phyloP scores from a whole-genome alignment of 2,797 vertebrate genomes.

The Gymnoscopelus microlampas region DNA sequence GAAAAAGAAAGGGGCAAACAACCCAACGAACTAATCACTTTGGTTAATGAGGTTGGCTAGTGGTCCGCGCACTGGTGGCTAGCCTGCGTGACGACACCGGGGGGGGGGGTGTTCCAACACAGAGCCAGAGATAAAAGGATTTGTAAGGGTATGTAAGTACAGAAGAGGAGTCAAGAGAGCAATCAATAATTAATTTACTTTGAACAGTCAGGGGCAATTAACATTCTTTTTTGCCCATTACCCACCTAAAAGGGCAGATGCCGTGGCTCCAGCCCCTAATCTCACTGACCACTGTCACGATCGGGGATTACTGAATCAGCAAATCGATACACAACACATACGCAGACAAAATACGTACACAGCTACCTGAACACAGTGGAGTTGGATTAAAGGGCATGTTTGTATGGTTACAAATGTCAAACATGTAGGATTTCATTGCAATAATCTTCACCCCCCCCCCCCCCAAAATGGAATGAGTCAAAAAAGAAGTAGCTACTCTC shows the following conservation, averaged over 20 bases:
- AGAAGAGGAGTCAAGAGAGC: slow-evolving; percentile 78
- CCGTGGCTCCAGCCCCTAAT: slow-evolving; percentile 71
- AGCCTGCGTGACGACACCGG: slow-evolving; percentile 69
- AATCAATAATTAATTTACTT: slow-evolving; percentile 90
- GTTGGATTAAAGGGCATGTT: slow-evolving; percentile 64
- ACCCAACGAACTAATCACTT: slow-evolving; percentile 15
- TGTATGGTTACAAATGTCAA: slow-evolving; percentile 61
- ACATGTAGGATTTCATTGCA: slow-evolving; percentile 61
- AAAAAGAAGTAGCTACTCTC: background rate
- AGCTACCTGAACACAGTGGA: slow-evolving; percentile 47
- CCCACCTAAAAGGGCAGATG: slow-evolving; percentile 69
- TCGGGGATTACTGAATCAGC: slow-evolving; percentile 74
- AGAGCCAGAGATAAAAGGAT: slow-evolving; percentile 79
- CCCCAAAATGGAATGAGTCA: slow-evolving; percentile 4
- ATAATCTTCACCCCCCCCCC: slow-evolving; percentile 41
- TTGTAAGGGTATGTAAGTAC: slow-evolving; percentile 85
- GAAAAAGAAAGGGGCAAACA: background rate
- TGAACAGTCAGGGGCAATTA: slow-evolving; percentile 86
- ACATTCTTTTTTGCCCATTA: slow-evolving; percentile 80
- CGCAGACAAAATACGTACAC: slow-evolving; percentile 28
- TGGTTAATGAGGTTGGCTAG: slow-evolving; percentile 60
- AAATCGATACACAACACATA: slow-evolving; percentile 72
- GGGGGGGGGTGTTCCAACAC: slow-evolving; percentile 78
- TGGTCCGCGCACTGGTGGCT: slow-evolving; percentile 47
- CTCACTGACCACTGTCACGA: slow-evolving; percentile 80